Evolutionary conservation across 1,140 invertebrate species (phyloP), one percentile per base, ranked within the genome.

Genomic region (Megalopta genalis): DNA sequence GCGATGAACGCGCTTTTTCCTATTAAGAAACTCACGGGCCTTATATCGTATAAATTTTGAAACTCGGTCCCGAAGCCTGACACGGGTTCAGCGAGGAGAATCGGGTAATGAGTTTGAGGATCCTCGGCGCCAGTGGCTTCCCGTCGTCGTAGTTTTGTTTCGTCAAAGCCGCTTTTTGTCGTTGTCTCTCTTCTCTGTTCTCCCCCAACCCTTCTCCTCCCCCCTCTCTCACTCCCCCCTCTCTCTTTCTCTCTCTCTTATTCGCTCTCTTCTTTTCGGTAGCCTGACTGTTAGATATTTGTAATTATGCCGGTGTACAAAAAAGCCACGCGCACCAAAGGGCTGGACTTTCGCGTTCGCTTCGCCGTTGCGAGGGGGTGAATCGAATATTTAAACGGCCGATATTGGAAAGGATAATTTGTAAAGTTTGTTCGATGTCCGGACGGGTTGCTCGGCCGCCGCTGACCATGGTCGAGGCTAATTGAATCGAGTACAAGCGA

Each of bases 81-180:
- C 82, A 81, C 73, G 69, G 87, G 79, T 86, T 84, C 67, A 83
- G 82, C 87, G 86, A 80, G 84, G 87, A 88, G 90, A 92, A 91
- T 92, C 90, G 89, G 84, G 87, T 92, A 92, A 92, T 92, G 90
- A 92, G 90, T 91, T 89, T 75, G 86, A 88, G 83, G 74, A 85
- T 78, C 70, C 80, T 84, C 88, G 90, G 90, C 91, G 91, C 91
- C 91, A 88, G 80, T 77, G 84, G 83, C 88, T 89, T 90, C 49
- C 18, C 49, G 49, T 52, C 88, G 90, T 91, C 89, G 88, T 87
- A 90, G 88, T 82, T 85, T 89, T 85, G 86, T 87, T 88, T 89
- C 81, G 71, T 87, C 84, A 77, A 88, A 79, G 37, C 64, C 57
- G 18, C 62, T 86, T 88, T 87, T 83, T 86, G 81, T 84, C 82